Conservation (phyloP, 2,888 invertebrate genomes). For the Troides helena region DNA sequence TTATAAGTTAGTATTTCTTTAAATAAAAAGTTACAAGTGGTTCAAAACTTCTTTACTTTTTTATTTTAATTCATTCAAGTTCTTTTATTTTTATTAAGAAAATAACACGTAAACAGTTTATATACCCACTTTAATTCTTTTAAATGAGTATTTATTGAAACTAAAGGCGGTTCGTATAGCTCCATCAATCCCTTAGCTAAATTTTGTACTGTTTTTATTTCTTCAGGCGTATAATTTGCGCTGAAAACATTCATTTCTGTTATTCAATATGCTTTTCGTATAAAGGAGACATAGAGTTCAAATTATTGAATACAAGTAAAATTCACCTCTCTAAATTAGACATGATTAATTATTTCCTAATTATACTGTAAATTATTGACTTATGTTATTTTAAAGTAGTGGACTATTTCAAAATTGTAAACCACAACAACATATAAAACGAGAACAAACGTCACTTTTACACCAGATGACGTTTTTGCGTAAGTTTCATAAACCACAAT, state of each 20-base stretch:
- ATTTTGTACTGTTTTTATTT: constrained; percentile 57
- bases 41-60: too few relatives aligned
- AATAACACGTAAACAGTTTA: background rate
- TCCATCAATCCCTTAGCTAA: constrained; percentile 69
- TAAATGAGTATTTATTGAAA: constrained; percentile 69
- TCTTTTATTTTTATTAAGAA: too few relatives aligned
- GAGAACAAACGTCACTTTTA: background rate
- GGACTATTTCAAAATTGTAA: constrained; percentile 6
- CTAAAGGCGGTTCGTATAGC: constrained; percentile 69
- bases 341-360: constrained; percentile 3
- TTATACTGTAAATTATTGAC: background rate
- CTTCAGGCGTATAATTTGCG: constrained; percentile 44
- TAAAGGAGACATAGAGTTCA: background rate
- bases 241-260: constrained; percentile 32
- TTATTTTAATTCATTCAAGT: too few relatives aligned
- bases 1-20: too few relatives aligned
- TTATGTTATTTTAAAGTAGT: too few relatives aligned
- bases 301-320: background rate
- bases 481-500: too few relatives aligned
- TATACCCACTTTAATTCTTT: constrained; percentile 72
- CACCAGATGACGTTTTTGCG: background rate
- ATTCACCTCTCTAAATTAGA: constrained; percentile 20
- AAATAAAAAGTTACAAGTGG: too few relatives aligned
- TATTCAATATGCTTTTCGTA: background rate
- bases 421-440: background rate